A percentile compares a stretch with the other conserved stretches of the same genome.
phyloP scores from a whole-genome alignment of 1,140 invertebrate genomes.

The Batillaria attramentaria region DNA sequence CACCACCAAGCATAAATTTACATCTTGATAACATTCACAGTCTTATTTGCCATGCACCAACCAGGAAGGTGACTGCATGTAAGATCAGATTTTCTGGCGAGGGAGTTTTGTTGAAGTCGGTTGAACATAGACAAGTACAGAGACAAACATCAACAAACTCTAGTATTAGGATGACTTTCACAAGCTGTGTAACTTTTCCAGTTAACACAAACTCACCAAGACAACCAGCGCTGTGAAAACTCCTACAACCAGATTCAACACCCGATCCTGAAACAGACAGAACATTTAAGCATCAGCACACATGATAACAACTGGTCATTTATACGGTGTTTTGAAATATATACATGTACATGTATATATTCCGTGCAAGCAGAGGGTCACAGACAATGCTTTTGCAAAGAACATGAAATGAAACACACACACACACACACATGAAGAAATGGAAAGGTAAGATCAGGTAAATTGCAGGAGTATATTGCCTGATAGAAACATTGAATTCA shows the following conservation, averaged over 20 bases:
- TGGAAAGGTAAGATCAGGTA: background rate
- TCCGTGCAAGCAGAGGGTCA: background rate
- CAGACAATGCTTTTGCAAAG: too few species aligned
- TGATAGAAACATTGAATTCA: too few species aligned
- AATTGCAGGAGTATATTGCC: background rate
- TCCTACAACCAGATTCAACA: slow-evolving; percentile 66
- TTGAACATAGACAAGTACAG: background rate
- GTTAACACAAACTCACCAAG: slow-evolving; percentile 53
- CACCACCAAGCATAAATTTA: too few species aligned
- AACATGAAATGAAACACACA: background rate
- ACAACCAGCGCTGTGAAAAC: slow-evolving; percentile 61
- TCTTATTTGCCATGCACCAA: background rate
- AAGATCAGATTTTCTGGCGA: background rate
- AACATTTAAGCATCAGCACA: background rate
- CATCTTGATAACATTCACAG: background rate
- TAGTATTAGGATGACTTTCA: background rate
- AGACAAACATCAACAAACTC: background rate
- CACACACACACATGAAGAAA: slow-evolving; percentile 6
- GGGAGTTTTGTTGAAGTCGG: background rate
- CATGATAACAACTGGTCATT: background rate
- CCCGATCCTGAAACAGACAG: slow-evolving; percentile 61
- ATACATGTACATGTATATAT: too few species aligned
- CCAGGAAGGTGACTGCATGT: background rate
- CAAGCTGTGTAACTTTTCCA: background rate
- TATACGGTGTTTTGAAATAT: background rate